Evolutionary conservation across 2,888 invertebrate species (phyloP), one percentile per base, ranked within the genome.

Genomic region (Smittia aterrima): DNA sequence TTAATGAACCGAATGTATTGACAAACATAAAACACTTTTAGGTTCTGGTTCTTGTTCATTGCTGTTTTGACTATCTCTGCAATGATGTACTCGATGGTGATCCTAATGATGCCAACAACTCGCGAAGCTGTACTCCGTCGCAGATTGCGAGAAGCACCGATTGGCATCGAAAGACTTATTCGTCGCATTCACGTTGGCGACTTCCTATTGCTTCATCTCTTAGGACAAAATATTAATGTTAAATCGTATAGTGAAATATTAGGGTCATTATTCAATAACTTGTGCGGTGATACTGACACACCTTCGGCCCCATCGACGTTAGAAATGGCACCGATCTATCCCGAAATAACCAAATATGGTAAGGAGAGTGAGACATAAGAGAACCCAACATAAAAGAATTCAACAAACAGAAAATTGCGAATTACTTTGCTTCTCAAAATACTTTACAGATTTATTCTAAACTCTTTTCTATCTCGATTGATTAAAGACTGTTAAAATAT

Each of bases 111-210:
- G 82, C 93, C 93, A 24, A 91, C 89, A 78, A 91, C 91, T 27
- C 88, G 94, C 41, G 92, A 92, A 82, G 89, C 90, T 1, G 92
- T 94, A 76, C 86, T 94, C 77, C 92, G 89, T 81, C 87, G 90
- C 77, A 86, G 92, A 75, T 93, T 92, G 85, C 88, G 93, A 78
- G 90, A 92, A 77, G 89, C 92, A 38, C 88, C 90, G 1, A 86
- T 89, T 76, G 90, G 90, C 67, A 90, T 93, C 4, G 88, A 89
- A 77, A 86, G 88, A 0, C 87, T 95, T 73, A 88, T 94, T 76
- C 87, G 91, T 77, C 91, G 91, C 80, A 91, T 93, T 79, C 92
- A 93, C 88, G 93, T 95, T 78, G 94, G 94, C 27, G 95, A 95
- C 80, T 95, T 94, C 83, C 85, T 95, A 76, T 84, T 95, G 76